Base-by-base conservation (phyloP, 2,797 vertebrate genomes). In the Chrosomus eos region DNA sequence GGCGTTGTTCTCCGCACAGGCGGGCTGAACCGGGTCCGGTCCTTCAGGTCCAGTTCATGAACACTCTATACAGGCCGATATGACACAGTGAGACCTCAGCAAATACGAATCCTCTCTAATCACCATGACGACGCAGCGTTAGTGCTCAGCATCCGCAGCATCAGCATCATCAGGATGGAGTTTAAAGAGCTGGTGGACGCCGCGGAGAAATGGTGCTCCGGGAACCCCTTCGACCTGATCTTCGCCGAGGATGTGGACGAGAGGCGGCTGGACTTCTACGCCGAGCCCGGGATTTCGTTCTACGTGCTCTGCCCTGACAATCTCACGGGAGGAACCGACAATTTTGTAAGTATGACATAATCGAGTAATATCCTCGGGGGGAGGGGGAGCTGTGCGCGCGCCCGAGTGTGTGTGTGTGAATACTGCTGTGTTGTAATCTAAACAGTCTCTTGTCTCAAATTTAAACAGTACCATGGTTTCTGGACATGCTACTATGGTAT, bases 151-250 rank as follows among this genome's bases (percentile, higher is more conserved):
- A 93, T 94, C 83, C 79, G 80, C 92, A 91, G 88, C 89, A 89
- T 92, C 93, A 89, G 91, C 92, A 90, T 83, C 80, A 38, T 89
- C 86, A 94, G 93, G 93, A 98, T 98, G 97, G 97, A 96, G 94
- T 99, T 98, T 94, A 97, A 98, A 95, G 96, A 97, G 95, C 96
- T 98, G 95, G 97, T 98, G 88, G 97, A 98, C 93, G 95, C 95
- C 90, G 98, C 97, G 93, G 97, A 98, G 92, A 97, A 97, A 89
- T 99, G 98, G 98, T 98, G 97, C 94, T 95, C 97, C 91, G 95
- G 95, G 88, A 98, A 97, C 90, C 98, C 98, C 80, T 99, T 99
- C 95, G 97, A 98, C 91, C 96, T 99, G 91, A 98, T 99, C 91
- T 98, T 98, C 87, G 96, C 98, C 83, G 95, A 96, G 90, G 98